Evolutionary conservation across 2,888 invertebrate genomes (phyloP), one percentile per base, ranked within the genome.

Genomic region (Agonopterix alstromeriana): DNA sequence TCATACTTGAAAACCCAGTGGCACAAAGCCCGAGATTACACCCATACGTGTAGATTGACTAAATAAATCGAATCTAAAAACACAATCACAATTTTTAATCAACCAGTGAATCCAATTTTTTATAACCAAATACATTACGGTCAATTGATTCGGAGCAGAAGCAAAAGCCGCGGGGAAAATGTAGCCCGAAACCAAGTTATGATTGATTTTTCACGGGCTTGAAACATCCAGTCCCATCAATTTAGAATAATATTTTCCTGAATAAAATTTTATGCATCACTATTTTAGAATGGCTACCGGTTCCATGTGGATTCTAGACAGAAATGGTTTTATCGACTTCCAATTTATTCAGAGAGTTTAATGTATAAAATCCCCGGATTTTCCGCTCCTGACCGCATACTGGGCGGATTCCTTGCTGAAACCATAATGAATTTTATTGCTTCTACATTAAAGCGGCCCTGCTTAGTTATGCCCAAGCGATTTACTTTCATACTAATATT

Each of bases 341-440:
- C 76, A 79, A 79, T 80, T 81, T 79, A 80, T 80, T 74, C 75
- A 70, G 71, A 55, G 58, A 73, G 69, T 73, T 73, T 72, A 79
- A 77, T 78, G 71, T 81, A 74, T 74, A 74, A 80, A 73, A 69
- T 61, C 71, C 49, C 61, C 55, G 70, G 71, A 70, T 73, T 72
- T 78, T 64, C 70, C 72, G 69, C 53, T 62, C 53, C 65, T 58
- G 65, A 70, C 72, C 72, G 67, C 73, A 63, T 61, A 60, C 63
- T 54, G 57, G 59, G 58, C 62, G 60, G 67, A 69, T 71, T 72
- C 72, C 72, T 70, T 70, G 62, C 67, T 61, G 57, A 66, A 64
- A 61, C 69, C 66, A 64, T 78, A 80, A 81, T 79, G 61, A 79
- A 81, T 80, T 78, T 80, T 73, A 80, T 78, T 73, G 63, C 74